phyloP scores from a whole-genome alignment of 2,113 vertebrate species.

The Ammodytes dubius region DNA sequence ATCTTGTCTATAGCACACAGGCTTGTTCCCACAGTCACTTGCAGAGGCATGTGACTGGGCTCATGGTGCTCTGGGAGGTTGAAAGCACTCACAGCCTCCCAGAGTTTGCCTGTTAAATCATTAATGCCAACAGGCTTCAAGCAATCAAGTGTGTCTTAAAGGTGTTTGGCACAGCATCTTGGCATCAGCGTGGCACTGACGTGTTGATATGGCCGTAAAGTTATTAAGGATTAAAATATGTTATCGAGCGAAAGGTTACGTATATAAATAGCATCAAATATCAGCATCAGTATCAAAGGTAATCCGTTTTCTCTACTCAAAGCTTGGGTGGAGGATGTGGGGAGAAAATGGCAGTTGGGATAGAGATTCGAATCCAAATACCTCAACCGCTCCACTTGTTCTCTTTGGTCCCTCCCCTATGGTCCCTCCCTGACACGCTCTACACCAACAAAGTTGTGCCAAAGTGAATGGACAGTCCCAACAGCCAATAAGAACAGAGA shows the following conservation, averaged over 20 bases:
- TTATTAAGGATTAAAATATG: constrained; percentile 6
- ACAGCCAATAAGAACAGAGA: no score
- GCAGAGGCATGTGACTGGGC: constrained; percentile 47
- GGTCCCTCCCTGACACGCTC: no score
- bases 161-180: not conserved
- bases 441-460: no score
- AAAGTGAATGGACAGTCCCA: no score
- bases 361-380: no score
- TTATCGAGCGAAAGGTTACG: constrained; percentile 1
- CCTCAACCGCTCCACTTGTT: no score
- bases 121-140: constrained; percentile 54
- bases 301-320: not conserved
- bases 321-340: no score
- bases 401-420: no score
- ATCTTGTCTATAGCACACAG: constrained; percentile 7
- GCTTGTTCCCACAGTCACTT: constrained; percentile 25
- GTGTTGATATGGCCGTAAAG: constrained; percentile 17
- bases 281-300: not conserved
- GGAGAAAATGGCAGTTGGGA: no score
- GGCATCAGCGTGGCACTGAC: constrained; percentile 5
- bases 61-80: constrained; percentile 20
- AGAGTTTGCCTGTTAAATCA: constrained; percentile 58
- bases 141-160: constrained; percentile 46
- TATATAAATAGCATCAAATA: not conserved
- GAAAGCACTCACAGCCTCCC: constrained; percentile 27